phyloP scores from a whole-genome alignment of 2,888 invertebrate species.

The Ypsolopha sequella region DNA sequence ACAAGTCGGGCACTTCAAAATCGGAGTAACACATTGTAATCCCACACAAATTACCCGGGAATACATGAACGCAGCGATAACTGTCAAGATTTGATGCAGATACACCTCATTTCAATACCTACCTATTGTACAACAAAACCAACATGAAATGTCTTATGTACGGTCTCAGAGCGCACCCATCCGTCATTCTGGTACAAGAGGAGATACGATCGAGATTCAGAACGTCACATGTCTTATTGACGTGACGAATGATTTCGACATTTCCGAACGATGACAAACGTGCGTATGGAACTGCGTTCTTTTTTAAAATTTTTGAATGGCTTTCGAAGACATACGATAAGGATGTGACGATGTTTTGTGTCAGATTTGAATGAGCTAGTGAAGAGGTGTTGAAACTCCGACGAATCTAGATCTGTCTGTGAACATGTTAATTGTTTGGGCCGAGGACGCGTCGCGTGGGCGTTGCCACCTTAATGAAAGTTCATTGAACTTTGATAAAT shows the following conservation, averaged over 20 bases:
- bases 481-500: neutral
- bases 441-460: constrained; percentile 10
- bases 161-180: constrained; percentile 38
- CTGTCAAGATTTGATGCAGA: constrained; percentile 49
- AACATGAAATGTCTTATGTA: constrained; percentile 39
- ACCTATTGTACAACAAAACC: constrained; percentile 44
- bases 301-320: constrained; percentile 27
- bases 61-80: constrained; percentile 44
- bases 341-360: constrained; percentile 52
- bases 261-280: constrained; percentile 47
- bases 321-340: constrained; percentile 35
- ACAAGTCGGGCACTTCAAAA: constrained; percentile 13
- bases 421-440: constrained; percentile 57
- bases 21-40: constrained; percentile 54
- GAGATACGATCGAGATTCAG: constrained; percentile 32
- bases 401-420: constrained; percentile 49
- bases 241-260: constrained; percentile 50
- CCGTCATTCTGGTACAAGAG: constrained; percentile 38
- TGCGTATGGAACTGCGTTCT: constrained; percentile 15
- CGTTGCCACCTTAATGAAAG: neutral
- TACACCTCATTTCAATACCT: constrained; percentile 61
- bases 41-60: constrained; percentile 53
- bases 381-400: constrained; percentile 52
- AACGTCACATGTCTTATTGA: constrained; percentile 41
- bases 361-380: constrained; percentile 53